These are phyloP conservation scores for Rousettus leschenaultii DNA, from an alignment of 2,113 vertebrate genomes.

Conservation along the genomic window DNA sequence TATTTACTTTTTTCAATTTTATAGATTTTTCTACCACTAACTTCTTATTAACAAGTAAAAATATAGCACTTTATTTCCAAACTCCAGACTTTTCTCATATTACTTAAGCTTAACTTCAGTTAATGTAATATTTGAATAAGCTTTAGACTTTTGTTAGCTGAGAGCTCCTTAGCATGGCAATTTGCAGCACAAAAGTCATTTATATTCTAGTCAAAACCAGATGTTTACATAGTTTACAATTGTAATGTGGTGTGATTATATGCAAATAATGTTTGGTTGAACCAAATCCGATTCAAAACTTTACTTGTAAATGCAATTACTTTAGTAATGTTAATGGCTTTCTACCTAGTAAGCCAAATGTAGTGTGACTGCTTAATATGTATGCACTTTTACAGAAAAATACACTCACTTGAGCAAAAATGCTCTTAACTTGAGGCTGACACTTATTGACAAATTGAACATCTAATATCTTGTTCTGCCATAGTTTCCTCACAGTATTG, in stretches of 20 bases:
- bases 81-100: neutral
- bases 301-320: neutral
- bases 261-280: neutral
- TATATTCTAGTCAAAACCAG: neutral
- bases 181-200: neutral
- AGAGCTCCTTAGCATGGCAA: neutral
- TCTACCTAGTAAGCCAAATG: neutral
- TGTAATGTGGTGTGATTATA: neutral
- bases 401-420: neutral
- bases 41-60: neutral
- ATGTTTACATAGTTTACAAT: neutral
- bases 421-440: neutral
- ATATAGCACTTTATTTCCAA: neutral
- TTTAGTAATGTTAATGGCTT: neutral
- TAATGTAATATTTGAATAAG: neutral
- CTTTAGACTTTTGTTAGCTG: neutral
- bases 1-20: neutral
- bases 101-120: neutral
- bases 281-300: slow-evolving; percentile 10
- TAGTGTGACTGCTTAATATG: neutral
- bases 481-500: neutral
- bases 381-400: neutral
- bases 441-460: neutral
- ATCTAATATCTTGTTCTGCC: neutral
- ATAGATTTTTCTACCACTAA: neutral